These are phyloP conservation scores for Pelodiscus sinensis DNA, from an alignment of 2,113 vertebrate genomes.

Conservation along the genomic window DNA sequence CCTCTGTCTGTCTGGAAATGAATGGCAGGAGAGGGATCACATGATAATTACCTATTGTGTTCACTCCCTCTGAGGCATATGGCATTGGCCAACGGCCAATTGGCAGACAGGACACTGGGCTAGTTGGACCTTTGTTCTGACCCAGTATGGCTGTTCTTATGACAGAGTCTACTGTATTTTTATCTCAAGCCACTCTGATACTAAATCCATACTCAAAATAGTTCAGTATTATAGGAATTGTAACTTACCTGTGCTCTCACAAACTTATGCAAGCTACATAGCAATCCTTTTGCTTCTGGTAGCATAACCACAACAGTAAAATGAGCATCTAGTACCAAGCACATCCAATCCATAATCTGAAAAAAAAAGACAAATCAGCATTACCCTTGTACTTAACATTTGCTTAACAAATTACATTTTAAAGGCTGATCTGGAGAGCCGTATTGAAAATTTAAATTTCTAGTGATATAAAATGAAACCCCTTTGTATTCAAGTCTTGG, in stretches of 20 bases:
- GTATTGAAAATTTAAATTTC: not conserved
- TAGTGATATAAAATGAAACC: not conserved
- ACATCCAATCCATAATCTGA: conserved; percentile 96
- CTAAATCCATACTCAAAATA: not conserved
- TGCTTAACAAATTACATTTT: not conserved
- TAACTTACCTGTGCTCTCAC: conserved; percentile 90
- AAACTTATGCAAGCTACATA: conserved; percentile 87
- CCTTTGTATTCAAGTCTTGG: not conserved
- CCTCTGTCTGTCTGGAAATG: too few species aligned
- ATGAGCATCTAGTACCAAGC: conserved; percentile 92
- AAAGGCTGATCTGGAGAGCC: not conserved
- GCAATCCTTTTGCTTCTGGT: conserved; percentile 87
- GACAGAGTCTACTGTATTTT: not conserved
- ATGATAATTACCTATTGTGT: too few species aligned
- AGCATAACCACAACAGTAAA: conserved; percentile 94
- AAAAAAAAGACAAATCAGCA: not conserved
- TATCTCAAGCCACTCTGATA: not conserved
- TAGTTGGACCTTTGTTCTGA: too few species aligned
- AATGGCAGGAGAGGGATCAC: too few species aligned
- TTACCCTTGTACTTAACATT: not conserved
- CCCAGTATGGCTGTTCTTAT: too few species aligned
- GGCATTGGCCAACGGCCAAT: too few species aligned
- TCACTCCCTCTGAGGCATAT: too few species aligned
- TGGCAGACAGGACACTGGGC: too few species aligned
- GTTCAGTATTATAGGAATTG: not conserved